These are phyloP conservation scores for Tachyglossus aculeatus DNA, from an alignment of 2,797 vertebrate genomes.

Conservation along the genomic window DNA sequence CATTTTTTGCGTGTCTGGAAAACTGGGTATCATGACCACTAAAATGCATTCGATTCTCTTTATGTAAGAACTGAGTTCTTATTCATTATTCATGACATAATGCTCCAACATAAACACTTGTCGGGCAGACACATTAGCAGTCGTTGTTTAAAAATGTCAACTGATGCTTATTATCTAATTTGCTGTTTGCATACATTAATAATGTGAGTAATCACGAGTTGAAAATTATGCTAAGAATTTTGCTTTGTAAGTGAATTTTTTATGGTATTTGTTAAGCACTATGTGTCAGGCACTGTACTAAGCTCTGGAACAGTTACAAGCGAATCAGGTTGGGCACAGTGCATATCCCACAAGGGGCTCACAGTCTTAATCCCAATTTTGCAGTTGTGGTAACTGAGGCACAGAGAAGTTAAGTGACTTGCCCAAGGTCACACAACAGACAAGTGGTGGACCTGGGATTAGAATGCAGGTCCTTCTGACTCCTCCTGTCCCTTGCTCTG, in stretches of 20 bases:
- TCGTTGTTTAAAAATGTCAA: slow-evolving; percentile 54
- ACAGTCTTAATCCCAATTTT: neutral
- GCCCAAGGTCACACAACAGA: too few species aligned
- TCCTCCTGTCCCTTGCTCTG: too few species aligned
- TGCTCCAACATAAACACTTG: slow-evolving; percentile 37
- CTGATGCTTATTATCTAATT: slow-evolving; percentile 40
- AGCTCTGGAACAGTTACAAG: too few species aligned
- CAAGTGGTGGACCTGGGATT: too few species aligned
- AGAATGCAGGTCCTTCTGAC: too few species aligned
- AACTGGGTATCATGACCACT: neutral
- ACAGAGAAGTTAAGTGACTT: slow-evolving; percentile 3
- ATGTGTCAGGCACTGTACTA: too few species aligned
- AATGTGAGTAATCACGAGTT: slow-evolving; percentile 47
- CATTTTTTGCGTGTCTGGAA: too few species aligned
- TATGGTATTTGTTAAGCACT: too few species aligned
- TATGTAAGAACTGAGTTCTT: slow-evolving; percentile 17
- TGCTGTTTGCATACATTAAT: slow-evolving; percentile 53
- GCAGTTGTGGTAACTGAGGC: neutral
- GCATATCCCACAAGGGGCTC: too few species aligned
- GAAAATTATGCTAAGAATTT: slow-evolving; percentile 14
- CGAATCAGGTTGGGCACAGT: too few species aligned
- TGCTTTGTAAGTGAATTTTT: too few species aligned
- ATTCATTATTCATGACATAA: slow-evolving; percentile 28
- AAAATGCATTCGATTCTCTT: neutral
- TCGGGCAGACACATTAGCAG: slow-evolving; percentile 32